phyloP scores from a whole-genome alignment of 2,888 invertebrate genomes.

The Ormyrus rosae region DNA sequence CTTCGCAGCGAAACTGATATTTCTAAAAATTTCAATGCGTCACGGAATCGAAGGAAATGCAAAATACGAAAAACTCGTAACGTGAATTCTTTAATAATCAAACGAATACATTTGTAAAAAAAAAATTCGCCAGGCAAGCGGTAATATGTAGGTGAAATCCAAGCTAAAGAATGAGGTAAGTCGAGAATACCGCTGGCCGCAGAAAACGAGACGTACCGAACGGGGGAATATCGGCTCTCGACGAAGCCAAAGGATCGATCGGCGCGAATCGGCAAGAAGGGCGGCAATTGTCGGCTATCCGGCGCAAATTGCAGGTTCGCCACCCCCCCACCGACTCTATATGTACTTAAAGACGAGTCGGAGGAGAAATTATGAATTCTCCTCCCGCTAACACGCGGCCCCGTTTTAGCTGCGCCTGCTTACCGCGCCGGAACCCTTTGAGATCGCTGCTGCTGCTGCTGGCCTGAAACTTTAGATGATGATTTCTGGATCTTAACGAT shows the following conservation, averaged over 20 bases:
- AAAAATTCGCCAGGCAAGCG: conserved; percentile 25
- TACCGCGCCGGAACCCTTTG: too few species aligned
- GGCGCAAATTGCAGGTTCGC: conserved; percentile 38
- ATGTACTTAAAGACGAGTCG: conserved; percentile 29
- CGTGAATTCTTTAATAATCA: too few species aligned
- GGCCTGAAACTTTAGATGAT: too few species aligned
- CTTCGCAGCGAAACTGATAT: too few species aligned
- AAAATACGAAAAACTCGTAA: too few species aligned
- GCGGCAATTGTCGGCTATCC: conserved; percentile 30
- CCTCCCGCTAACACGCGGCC: conserved; percentile 30
- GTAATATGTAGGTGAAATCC: conserved; percentile 43
- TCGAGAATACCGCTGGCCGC: background rate
- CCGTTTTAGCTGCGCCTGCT: background rate
- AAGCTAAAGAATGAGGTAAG: conserved; percentile 34
- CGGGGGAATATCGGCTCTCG: conserved; percentile 39
- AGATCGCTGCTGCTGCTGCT: too few species aligned
- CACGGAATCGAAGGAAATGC: too few species aligned
- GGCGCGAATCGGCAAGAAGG: conserved; percentile 15
- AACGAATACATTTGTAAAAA: background rate
- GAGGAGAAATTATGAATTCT: conserved; percentile 27
- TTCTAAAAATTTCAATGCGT: too few species aligned
- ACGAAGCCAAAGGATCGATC: conserved; percentile 52
- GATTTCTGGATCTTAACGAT: too few species aligned
- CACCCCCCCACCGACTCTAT: background rate
- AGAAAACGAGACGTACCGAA: conserved; percentile 24